These are phyloP conservation scores for Gobius niger DNA, from an alignment of 2,113 vertebrate species.

Conservation along the genomic window DNA sequence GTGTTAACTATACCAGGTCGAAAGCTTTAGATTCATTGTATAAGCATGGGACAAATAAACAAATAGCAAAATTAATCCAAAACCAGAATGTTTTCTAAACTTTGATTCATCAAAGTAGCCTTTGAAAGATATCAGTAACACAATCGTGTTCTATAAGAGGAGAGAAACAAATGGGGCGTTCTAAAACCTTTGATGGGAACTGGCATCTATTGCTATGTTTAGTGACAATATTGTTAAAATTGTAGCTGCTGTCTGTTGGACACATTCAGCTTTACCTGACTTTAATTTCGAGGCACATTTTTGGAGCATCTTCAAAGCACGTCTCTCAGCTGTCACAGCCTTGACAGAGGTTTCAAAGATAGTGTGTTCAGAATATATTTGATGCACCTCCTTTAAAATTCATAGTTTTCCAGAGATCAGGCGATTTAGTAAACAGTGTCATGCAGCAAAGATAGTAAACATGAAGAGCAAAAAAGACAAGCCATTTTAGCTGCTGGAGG, in stretches of 20 bases:
- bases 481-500: slow-evolving; percentile 41
- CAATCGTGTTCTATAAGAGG: too few relatives aligned
- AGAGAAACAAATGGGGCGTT: too few relatives aligned
- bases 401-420: slow-evolving; percentile 26
- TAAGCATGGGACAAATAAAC: too few relatives aligned
- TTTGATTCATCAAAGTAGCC: too few relatives aligned
- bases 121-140: too few relatives aligned
- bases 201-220: background rate
- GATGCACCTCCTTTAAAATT: slow-evolving; percentile 17
- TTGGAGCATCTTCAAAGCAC: background rate
- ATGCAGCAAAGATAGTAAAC: background rate
- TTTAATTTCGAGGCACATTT: slow-evolving; percentile 1
- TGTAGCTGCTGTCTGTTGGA: background rate
- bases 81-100: too few relatives aligned
- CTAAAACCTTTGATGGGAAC: background rate
- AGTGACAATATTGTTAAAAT: background rate
- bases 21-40: too few relatives aligned
- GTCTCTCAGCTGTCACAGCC: slow-evolving; percentile 19
- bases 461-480: slow-evolving; percentile 26
- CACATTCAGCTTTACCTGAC: background rate
- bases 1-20: too few relatives aligned
- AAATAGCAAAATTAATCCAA: too few relatives aligned
- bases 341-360: slow-evolving; percentile 16
- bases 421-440: slow-evolving; percentile 22
- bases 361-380: slow-evolving; percentile 13